Evolutionary conservation across 2,797 vertebrate species (phyloP).

Genomic region (Eulemur coronatus): DNA sequence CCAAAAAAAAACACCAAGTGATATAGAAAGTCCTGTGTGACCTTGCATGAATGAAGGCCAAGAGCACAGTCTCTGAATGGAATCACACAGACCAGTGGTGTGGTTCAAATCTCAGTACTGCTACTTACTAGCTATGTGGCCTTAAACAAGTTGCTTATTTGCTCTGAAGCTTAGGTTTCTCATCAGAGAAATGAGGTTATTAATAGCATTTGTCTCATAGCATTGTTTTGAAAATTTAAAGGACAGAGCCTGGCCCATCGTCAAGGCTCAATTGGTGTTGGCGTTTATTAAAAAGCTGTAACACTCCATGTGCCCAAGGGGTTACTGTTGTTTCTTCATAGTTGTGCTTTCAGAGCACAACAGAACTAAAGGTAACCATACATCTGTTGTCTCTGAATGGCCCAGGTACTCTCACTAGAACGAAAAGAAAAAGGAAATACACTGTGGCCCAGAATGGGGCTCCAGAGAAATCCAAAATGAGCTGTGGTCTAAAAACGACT

Average conservation of each 20-base stretch:
- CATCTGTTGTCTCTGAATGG: constrained; percentile 57
- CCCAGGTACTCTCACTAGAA: constrained; percentile 66
- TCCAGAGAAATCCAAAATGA: constrained; percentile 81
- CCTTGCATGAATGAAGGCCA: neutral
- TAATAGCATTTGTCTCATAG: neutral
- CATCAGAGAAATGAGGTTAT: neutral
- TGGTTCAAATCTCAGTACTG: neutral
- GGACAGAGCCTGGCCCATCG: neutral
- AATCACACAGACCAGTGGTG: neutral
- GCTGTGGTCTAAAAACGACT: constrained; percentile 80
- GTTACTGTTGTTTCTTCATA: constrained; percentile 43
- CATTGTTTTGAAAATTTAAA: constrained; percentile 44
- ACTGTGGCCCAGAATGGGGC: constrained; percentile 68
- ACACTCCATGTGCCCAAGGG: neutral
- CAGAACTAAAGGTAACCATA: constrained; percentile 70
- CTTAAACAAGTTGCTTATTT: neutral
- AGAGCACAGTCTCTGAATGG: neutral
- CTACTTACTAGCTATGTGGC: neutral
- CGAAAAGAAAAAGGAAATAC: constrained; percentile 72
- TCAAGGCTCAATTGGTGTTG: neutral
- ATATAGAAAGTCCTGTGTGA: neutral
- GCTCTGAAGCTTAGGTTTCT: neutral
- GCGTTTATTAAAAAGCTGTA: constrained; percentile 52
- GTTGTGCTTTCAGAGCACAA: constrained; percentile 59
- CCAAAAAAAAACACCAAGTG: neutral